These are phyloP conservation scores for Oncorhynchus masou DNA, from an alignment of 2,113 vertebrate species.

Conservation along the genomic window DNA sequence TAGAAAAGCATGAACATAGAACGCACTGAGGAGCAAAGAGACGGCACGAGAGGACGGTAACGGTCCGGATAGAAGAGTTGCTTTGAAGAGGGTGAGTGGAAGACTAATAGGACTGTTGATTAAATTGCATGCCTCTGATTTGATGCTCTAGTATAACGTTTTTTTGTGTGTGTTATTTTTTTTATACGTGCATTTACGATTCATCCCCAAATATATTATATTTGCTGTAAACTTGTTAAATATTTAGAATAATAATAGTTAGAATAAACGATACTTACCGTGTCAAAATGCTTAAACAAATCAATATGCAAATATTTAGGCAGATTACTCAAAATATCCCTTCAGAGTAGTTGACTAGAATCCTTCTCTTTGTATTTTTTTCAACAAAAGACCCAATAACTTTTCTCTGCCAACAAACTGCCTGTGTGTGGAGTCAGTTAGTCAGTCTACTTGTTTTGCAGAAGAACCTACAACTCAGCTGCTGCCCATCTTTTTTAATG, in stretches of 20 bases:
- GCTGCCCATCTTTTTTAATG: neutral
- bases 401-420: neutral
- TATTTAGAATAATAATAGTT: no score
- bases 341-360: no score
- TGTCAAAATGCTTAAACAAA: no score
- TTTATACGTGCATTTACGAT: no score
- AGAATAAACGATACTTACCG: no score
- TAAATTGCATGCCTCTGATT: no score
- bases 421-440: neutral
- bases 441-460: neutral
- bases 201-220: neutral
- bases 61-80: constrained; percentile 29
- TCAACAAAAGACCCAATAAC: no score
- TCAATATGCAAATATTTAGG: no score
- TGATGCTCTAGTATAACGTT: neutral
- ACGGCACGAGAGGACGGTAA: constrained; percentile 57
- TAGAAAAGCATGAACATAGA: constrained; percentile 77
- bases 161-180: neutral
- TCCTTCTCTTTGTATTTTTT: no score
- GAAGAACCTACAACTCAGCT: neutral
- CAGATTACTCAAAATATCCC: no score
- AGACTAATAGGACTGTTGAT: neutral
- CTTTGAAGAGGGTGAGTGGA: constrained; percentile 60
- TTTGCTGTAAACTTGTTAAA: no score
- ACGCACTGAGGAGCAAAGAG: constrained; percentile 50